Evolutionary conservation across 2,113 vertebrate species (phyloP), one percentile per base, ranked within the genome.

Genomic region (Malurus cyaneus): DNA sequence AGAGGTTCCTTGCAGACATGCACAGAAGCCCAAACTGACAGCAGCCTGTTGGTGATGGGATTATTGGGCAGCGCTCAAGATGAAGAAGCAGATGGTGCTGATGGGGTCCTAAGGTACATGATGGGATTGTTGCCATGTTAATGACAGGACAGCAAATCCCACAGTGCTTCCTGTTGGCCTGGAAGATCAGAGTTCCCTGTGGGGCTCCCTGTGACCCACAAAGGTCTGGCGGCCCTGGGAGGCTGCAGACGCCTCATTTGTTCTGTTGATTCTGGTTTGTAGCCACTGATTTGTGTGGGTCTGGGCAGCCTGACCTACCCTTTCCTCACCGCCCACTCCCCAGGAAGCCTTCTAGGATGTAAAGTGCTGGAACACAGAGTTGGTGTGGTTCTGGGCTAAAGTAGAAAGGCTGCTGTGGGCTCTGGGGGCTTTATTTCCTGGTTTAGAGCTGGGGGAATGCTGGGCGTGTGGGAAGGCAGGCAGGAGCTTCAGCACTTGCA

Each of bases 31-130:
- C 0, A 1, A 86, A 31, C 8, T 93, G 94, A 88, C 96, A 95
- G 93, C 94, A 92, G 80, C 67, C 8, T 53, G 88, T 53, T 78
- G 24, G 1, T 7, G 80, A 74, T 32, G 92, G 93, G 90, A 81
- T 88, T 86, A 81, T 77, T 86, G 41, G 0, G 53, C 92, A 81
- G 88, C 82, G 18, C 90, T 94, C 72, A 24, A 78, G 86, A 96
- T 86, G 94, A 90, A 90, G 36, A 90, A 94, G 89, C 96, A 97
- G 96, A 96, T 96, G 96, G 96, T 86, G 89, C 12, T 88, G 95
- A 93, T 86, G 93, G 67, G 92, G 89, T 95, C 91, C 46, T 71
- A 60, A 94, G 82, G 52, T 92, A 88, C 85, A 77, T 36, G 93
- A 95, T 73, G 79, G 80, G 93, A 86, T 74, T 93, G 82, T 90